These are phyloP conservation scores for Azemiops feae DNA, from an alignment of 2,113 vertebrate species.

Conservation along the genomic window DNA sequence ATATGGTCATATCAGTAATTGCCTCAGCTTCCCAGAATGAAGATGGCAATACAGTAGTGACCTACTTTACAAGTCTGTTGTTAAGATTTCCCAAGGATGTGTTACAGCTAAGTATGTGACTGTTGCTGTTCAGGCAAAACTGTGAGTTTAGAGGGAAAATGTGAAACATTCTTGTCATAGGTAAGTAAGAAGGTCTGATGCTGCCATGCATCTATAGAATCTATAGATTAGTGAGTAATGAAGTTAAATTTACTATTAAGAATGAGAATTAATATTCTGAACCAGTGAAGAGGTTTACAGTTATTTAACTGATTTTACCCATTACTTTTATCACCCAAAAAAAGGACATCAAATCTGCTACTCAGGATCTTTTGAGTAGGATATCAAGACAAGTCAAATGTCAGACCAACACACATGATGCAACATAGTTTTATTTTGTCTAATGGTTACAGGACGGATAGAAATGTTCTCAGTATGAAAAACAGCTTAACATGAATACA, in stretches of 20 bases:
- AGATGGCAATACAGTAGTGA: neutral
- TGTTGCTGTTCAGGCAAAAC: neutral
- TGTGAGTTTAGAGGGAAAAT: neutral
- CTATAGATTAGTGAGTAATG: neutral
- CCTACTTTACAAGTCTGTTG: neutral
- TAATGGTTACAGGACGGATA: neutral
- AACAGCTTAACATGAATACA: neutral
- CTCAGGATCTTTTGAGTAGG: neutral
- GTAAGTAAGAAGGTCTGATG: neutral
- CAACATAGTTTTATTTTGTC: neutral
- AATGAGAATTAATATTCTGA: neutral
- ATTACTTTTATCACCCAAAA: neutral
- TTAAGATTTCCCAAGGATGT: neutral
- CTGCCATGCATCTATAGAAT: neutral
- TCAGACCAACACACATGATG: neutral
- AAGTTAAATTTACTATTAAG: neutral
- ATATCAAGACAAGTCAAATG: neutral
- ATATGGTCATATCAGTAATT: constrained; percentile 35
- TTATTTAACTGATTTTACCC: neutral
- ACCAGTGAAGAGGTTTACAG: neutral
- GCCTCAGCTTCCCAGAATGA: neutral
- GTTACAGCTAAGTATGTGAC: neutral
- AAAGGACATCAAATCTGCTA: neutral
- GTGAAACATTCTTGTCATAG: neutral
- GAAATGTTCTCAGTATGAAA: neutral